Percentiles rank a stretch among this genome's conserved stretches.
These are phyloP conservation scores for Deilephila elpenor DNA, from an alignment of 2,888 invertebrate genomes.

Conservation along the genomic window DNA sequence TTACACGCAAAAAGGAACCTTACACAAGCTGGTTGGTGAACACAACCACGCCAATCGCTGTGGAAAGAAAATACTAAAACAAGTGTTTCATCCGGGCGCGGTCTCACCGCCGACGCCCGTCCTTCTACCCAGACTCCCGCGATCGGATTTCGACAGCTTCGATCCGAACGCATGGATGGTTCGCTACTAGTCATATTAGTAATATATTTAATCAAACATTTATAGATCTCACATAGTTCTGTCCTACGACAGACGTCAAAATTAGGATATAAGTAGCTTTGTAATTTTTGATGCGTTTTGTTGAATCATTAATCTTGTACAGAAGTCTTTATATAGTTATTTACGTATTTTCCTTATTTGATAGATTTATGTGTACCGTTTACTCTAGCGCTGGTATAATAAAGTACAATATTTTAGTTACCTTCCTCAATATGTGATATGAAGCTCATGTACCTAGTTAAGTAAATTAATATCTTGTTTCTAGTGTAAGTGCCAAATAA, in stretches of 20 bases:
- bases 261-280: conserved; percentile 7
- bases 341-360: conserved; percentile 9
- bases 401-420: conserved; percentile 39
- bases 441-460: conserved; percentile 36
- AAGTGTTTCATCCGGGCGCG: conserved; percentile 43
- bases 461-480: conserved; percentile 25
- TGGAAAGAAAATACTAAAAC: conserved; percentile 61
- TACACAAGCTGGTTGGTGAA: conserved; percentile 78
- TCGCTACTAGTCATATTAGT: conserved; percentile 52
- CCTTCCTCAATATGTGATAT: conserved; percentile 43
- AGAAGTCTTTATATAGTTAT: neutral
- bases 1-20: conserved; percentile 76
- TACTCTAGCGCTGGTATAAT: conserved; percentile 29
- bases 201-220: neutral
- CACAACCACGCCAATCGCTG: conserved; percentile 77
- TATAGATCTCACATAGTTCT: conserved; percentile 12
- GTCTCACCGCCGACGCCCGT: conserved; percentile 64
- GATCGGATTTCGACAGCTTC: conserved; percentile 71
- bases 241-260: neutral
- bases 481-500: conserved; percentile 31
- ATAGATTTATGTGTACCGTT: conserved; percentile 16
- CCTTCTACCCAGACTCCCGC: conserved; percentile 66
- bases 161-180: conserved; percentile 79
- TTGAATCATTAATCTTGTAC: conserved; percentile 2
- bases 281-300: neutral